Percentiles rank a stretch among this genome's conserved stretches.
Conservation (phyloP, 2,113 vertebrate genomes). For the human (Homo sapiens) region DNA sequence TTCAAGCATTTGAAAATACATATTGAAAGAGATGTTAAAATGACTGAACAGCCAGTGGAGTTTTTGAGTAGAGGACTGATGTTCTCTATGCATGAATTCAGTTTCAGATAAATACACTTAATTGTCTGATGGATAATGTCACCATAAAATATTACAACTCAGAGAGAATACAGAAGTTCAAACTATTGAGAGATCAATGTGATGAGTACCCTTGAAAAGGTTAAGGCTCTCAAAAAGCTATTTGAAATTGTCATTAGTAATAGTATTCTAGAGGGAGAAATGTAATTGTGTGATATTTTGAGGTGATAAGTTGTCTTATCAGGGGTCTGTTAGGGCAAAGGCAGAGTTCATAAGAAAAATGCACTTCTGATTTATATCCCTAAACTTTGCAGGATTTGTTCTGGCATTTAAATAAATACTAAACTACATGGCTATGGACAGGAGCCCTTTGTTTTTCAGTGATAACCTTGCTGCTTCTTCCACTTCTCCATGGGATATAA, state of each 20-base stretch:
- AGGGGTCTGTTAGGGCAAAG: not conserved
- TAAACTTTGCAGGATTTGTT: not conserved
- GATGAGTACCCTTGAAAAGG: conserved; percentile 46
- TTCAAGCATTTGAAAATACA: conserved; percentile 41
- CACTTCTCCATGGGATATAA: not conserved
- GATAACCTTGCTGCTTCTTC: not conserved
- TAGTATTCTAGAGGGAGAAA: not conserved
- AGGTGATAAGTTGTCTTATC: conserved; percentile 28
- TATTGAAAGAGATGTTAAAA: conserved; percentile 13
- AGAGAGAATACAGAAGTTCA: conserved; percentile 33
- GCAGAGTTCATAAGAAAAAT: conserved; percentile 34
- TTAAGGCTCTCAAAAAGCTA: conserved; percentile 52
- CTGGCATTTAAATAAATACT: not conserved
- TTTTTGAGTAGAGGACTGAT: not conserved
- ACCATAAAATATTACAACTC: conserved; percentile 47
- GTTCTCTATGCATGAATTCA: conserved; percentile 1
- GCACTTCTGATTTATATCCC: not conserved
- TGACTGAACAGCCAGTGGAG: not conserved
- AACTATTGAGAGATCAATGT: conserved; percentile 47
- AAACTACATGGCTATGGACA: not conserved
- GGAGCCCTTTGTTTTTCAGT: not conserved
- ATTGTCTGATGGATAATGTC: conserved; percentile 74
- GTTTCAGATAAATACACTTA: conserved; percentile 72
- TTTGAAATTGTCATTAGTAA: conserved; percentile 68
- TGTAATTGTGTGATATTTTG: conserved; percentile 26